These are phyloP conservation scores for Odontamblyopus lacepedii DNA, from an alignment of 2,797 vertebrate genomes.

Conservation along the genomic window DNA sequence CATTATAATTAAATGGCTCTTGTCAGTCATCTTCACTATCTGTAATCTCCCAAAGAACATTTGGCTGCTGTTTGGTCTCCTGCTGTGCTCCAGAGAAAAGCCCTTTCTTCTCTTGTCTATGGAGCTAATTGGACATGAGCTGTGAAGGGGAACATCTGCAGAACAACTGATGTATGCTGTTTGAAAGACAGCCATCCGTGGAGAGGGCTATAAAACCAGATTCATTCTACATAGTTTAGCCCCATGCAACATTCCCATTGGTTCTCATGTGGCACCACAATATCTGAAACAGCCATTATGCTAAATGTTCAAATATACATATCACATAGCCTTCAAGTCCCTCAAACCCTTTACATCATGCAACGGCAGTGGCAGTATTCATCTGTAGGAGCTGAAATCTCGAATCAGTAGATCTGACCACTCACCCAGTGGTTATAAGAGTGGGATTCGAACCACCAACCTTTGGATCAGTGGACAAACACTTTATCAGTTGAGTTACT, in stretches of 20 bases:
- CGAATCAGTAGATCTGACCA: too few species aligned
- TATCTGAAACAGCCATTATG: too few species aligned
- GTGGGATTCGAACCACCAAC: too few species aligned
- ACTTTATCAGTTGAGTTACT: too few species aligned
- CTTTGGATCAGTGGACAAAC: too few species aligned
- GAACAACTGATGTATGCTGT: conserved; percentile 41
- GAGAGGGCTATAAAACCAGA: conserved; percentile 47
- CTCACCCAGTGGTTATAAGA: too few species aligned
- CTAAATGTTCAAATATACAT: too few species aligned
- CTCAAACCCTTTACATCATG: too few species aligned
- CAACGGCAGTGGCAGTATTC: too few species aligned
- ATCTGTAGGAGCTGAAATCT: too few species aligned
- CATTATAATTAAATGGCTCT: conserved; percentile 41
- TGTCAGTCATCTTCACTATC: conserved; percentile 40
- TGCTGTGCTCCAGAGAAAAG: conserved; percentile 41
- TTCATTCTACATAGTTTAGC: conserved; percentile 2
- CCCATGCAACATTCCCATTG: conserved; percentile 4
- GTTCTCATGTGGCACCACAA: conserved; percentile 6
- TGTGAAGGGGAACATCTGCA: conserved; percentile 59
- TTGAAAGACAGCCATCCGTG: conserved; percentile 59
- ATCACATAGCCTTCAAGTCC: too few species aligned
- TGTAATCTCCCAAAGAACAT: conserved; percentile 51
- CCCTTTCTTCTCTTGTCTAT: conserved; percentile 53
- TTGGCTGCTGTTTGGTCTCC: conserved; percentile 53
- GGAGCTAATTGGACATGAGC: conserved; percentile 61